Percentiles rank a stretch among this genome's conserved stretches.
Evolutionary conservation across 2,888 invertebrate species (phyloP).

Genomic region (Sialis fuliginosa): DNA sequence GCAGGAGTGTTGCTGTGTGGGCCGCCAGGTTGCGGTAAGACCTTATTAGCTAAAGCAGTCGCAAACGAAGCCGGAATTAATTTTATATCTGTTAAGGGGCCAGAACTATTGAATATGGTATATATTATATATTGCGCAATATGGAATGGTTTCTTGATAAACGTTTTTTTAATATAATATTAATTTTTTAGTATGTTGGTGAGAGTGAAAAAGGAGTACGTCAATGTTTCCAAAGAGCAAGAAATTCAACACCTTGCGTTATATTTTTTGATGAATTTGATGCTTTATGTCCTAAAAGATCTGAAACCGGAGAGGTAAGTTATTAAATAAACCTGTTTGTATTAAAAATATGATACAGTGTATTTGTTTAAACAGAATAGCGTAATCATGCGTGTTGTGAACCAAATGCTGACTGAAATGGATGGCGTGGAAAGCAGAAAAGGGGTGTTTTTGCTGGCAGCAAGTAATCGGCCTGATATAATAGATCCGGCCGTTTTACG

Average conservation of each 20-base stretch:
- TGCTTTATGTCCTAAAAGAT: conserved; percentile 80
- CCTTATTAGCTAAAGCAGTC: conserved; percentile 90
- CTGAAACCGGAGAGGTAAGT: conserved; percentile 47
- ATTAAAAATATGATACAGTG: not conserved
- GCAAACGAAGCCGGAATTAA: conserved; percentile 98
- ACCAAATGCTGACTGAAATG: conserved; percentile 96
- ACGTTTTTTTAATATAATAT: conserved; percentile 1
- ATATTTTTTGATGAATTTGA: conserved; percentile 99
- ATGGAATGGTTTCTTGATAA: conserved; percentile 2
- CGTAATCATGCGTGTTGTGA: conserved; percentile 74
- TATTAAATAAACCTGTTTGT: not conserved
- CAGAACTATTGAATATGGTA: conserved; percentile 93
- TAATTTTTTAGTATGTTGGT: conserved; percentile 69
- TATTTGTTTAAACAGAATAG: conserved; percentile 31
- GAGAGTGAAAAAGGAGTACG: conserved; percentile 95
- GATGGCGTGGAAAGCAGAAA: conserved; percentile 85
- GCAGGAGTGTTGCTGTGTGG: conserved; percentile 90
- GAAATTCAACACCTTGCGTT: conserved; percentile 92
- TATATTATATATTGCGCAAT: not conserved
- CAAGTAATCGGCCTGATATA: conserved; percentile 92
- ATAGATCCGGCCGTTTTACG: conserved; percentile 86
- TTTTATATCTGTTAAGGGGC: conserved; percentile 97
- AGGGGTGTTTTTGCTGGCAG: conserved; percentile 89
- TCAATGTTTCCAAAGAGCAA: conserved; percentile 86
- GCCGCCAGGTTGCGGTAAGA: conserved; percentile 94